Evolutionary conservation across 2,113 vertebrate genomes (phyloP).

Genomic region (Microcebus tavaratra): DNA sequence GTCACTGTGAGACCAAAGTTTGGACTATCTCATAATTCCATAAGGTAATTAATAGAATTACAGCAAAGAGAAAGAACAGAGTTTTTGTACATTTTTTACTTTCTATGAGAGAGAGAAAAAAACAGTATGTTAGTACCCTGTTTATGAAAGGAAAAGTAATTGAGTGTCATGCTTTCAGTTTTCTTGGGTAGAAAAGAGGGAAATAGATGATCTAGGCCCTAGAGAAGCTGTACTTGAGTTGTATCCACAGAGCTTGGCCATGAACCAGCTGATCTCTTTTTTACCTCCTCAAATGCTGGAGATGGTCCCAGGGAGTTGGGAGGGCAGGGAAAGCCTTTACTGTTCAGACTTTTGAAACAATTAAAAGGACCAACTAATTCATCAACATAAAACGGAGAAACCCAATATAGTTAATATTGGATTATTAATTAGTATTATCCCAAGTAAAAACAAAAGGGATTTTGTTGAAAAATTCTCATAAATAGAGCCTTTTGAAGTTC

Average conservation of each 20-base stretch:
- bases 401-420: not conserved
- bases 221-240: not conserved
- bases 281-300: not conserved
- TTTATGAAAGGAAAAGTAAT: not conserved
- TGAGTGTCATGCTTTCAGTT: not conserved
- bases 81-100: not conserved
- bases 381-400: not conserved
- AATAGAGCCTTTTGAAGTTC: not conserved
- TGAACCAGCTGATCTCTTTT: not conserved
- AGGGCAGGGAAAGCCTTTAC: not conserved
- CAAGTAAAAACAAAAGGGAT: not conserved
- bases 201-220: not conserved
- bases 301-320: not conserved
- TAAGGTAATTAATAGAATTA: not conserved
- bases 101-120: not conserved
- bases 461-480: not conserved
- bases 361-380: not conserved
- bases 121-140: not conserved
- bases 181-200: not conserved
- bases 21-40: not conserved
- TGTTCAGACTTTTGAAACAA: not conserved
- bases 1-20: not conserved
- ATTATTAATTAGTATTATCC: not conserved
- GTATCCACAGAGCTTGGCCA: not conserved
- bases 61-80: not conserved